Conservation (phyloP, 1,140 invertebrate genomes). For the Diorhabda carinulata region DNA sequence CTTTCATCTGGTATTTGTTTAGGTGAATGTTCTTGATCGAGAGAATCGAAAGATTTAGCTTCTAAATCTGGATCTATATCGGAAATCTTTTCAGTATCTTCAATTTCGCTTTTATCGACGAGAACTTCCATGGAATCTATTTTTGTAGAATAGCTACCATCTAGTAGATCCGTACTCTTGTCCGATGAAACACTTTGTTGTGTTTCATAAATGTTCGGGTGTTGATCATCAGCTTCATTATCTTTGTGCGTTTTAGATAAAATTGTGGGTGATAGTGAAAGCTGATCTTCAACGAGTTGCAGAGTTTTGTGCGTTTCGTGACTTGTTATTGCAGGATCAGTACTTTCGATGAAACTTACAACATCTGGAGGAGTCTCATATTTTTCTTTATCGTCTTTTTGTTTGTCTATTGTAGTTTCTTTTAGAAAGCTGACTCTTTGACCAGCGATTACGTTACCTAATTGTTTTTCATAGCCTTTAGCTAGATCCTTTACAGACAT, state of each 20-base stretch:
- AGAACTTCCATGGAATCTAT: slow-evolving; percentile 51
- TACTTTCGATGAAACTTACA: slow-evolving; percentile 14
- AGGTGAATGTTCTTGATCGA: slow-evolving; percentile 32
- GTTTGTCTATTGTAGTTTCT: neutral
- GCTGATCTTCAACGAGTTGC: slow-evolving; percentile 19
- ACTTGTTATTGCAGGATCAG: slow-evolving; percentile 7
- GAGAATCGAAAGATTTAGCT: slow-evolving; percentile 33
- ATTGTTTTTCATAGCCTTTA: slow-evolving; percentile 29
- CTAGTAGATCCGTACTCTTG: slow-evolving; percentile 28
- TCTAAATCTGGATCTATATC: slow-evolving; percentile 46
- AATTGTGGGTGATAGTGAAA: slow-evolving; percentile 24
- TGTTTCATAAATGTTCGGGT: slow-evolving; percentile 29
- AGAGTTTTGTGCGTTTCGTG: slow-evolving; percentile 18
- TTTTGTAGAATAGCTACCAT: slow-evolving; percentile 40
- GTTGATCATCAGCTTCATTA: slow-evolving; percentile 26
- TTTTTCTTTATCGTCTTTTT: slow-evolving; percentile 6
- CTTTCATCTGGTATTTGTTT: slow-evolving; percentile 30
- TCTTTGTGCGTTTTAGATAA: slow-evolving; percentile 36
- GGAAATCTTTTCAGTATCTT: slow-evolving; percentile 50
- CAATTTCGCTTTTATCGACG: slow-evolving; percentile 53
- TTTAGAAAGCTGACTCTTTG: slow-evolving; percentile 12
- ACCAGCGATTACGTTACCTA: slow-evolving; percentile 17
- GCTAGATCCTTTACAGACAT: slow-evolving; percentile 31
- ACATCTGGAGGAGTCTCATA: slow-evolving; percentile 10
- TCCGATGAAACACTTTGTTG: slow-evolving; percentile 35